Evolutionary conservation across 2,113 vertebrate species (phyloP), one percentile per base, ranked within the genome.

Genomic region (Trichomycterus rosablanca): DNA sequence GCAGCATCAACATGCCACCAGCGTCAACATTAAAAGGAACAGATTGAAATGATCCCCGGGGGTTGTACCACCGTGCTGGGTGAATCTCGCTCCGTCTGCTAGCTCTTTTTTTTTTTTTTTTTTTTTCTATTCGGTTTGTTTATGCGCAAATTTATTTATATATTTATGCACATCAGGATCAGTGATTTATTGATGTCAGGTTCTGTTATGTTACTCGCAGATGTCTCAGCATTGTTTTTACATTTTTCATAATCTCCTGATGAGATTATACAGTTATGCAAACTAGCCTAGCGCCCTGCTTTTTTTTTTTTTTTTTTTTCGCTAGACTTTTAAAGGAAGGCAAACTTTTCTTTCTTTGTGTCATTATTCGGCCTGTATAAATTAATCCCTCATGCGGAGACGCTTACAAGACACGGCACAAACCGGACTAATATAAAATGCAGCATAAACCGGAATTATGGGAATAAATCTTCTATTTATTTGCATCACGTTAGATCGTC

Each of bases 1-100:
- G 62, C 66, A 58, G 62, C 39, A 37, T 80, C 71, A n/a, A n/a
- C n/a, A 76, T 83, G 82, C 84, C 84, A 84, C 79, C 77, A 86
- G 81, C 84, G 69, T 80, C 80, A 83, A 84, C 84, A 84, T 84
- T 83, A 87, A 86, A 84, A 79, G 72, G 71, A 83, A 80, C 81
- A 83, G 81, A 84, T 82, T 80, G 82, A 86, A 85, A 78, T 81
- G 74, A 82, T 77, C 80, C 87, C 83, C 81, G 56, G 80, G 84
- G 80, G 83, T 83, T 78, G 78, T 72, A 80, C 83, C 79, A 78
- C 77, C 82, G 77, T 62, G 63, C 73, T 77, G 74, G 74, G 76
- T 76, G 67, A 80, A 80, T 76, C 76, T 69, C 57, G 71, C 72
- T 73, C 80, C 82, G 82, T 80, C 79, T 81, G 62, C 71, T 83